A percentile compares a stretch with the other conserved stretches of the same genome.
These are phyloP conservation scores for Julus scanicus DNA, from an alignment of 2,888 invertebrate species.

Conservation along the genomic window DNA sequence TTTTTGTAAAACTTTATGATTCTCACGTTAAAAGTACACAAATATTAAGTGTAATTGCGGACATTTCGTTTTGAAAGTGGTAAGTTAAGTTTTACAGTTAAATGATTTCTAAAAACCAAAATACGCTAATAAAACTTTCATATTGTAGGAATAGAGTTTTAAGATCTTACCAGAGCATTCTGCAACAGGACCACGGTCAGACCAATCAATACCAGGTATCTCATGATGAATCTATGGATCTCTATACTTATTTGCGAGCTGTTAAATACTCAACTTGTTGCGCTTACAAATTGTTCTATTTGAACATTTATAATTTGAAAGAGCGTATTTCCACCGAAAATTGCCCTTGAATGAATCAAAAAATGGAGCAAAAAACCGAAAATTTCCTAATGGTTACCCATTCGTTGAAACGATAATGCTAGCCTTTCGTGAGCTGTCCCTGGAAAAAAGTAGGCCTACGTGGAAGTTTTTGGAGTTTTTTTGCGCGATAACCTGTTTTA, in stretches of 20 bases:
- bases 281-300: not conserved
- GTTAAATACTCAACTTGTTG: not conserved
- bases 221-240: not conserved
- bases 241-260: not conserved
- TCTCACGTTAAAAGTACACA: no score
- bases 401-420: not conserved
- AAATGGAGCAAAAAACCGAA: conserved; percentile 28
- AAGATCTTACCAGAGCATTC: not conserved
- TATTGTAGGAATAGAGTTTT: no score
- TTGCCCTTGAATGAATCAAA: not conserved
- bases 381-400: not conserved
- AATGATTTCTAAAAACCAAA: no score
- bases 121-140: no score
- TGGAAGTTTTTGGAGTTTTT: not conserved
- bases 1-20: no score
- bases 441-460: not conserved
- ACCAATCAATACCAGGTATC: not conserved
- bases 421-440: not conserved
- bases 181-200: not conserved
- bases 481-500: conserved; percentile 18
- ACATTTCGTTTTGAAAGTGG: not conserved
- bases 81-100: no score
- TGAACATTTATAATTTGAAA: not conserved
- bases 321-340: conserved; percentile 8
- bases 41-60: not conserved